Conservation (phyloP, 2,888 invertebrate genomes). For the Esperia sulphurella region DNA sequence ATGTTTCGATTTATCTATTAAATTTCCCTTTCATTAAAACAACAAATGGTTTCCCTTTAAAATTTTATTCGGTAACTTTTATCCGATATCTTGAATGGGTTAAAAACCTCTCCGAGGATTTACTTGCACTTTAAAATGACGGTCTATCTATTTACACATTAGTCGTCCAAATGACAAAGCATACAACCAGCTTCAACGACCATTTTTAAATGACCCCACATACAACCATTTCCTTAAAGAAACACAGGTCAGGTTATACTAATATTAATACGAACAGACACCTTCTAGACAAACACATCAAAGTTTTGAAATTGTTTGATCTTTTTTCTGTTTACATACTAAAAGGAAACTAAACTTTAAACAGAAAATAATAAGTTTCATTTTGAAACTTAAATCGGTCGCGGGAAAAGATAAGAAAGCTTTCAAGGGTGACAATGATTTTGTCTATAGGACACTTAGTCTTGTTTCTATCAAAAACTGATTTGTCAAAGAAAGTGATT, state of each 20-base stretch:
- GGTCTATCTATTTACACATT: slow-evolving; percentile 56
- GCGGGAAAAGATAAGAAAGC: slow-evolving; percentile 18
- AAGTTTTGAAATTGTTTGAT: slow-evolving; percentile 38
- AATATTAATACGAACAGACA: slow-evolving; percentile 33
- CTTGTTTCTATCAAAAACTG: slow-evolving; percentile 9
- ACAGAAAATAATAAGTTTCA: neutral
- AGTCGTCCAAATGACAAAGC: slow-evolving; percentile 48
- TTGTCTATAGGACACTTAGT: slow-evolving; percentile 17
- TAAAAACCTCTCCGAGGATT: slow-evolving; percentile 41
- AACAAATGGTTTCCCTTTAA: slow-evolving; percentile 29
- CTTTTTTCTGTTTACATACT: slow-evolving; percentile 4
- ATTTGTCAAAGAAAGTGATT: neutral
- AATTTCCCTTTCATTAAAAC: too few species aligned
- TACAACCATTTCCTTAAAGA: neutral
- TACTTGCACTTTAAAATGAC: slow-evolving; percentile 43
- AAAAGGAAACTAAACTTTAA: slow-evolving; percentile 1
- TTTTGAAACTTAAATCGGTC: neutral
- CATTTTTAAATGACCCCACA: slow-evolving; percentile 20
- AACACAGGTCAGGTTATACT: slow-evolving; percentile 8
- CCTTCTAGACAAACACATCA: slow-evolving; percentile 44
- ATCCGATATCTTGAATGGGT: slow-evolving; percentile 13
- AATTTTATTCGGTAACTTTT: slow-evolving; percentile 13
- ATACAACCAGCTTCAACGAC: slow-evolving; percentile 26
- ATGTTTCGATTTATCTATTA: too few species aligned
- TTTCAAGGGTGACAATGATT: slow-evolving; percentile 27